Percentiles rank a stretch among this genome's conserved stretches.
Conservation (phyloP, 2,888 invertebrate genomes). For the Slavum lentiscoides region DNA sequence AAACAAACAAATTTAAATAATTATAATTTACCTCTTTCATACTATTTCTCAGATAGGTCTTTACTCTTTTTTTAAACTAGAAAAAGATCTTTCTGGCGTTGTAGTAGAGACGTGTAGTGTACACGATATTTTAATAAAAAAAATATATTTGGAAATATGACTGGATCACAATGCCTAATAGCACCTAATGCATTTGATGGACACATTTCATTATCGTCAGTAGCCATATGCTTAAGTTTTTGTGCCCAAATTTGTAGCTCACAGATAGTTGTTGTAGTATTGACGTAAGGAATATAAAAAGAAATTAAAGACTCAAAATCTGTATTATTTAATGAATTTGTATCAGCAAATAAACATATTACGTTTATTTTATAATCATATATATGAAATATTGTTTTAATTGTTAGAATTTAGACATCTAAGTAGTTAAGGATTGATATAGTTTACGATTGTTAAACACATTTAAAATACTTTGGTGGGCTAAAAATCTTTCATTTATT, state of each 20-base stretch:
- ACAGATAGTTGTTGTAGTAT: not conserved
- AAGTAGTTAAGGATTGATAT: not conserved
- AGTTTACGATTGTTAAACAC: not conserved
- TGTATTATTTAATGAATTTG: not conserved
- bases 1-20: too few relatives aligned
- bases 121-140: not conserved
- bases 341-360: not conserved
- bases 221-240: not conserved
- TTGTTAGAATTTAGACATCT: slow-evolving; percentile 3
- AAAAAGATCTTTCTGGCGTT: not conserved
- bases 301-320: slow-evolving; percentile 7
- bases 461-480: slow-evolving; percentile 10
- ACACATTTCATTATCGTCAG: not conserved
- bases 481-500: not conserved
- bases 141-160: not conserved
- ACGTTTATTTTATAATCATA: too few relatives aligned
- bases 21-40: too few relatives aligned
- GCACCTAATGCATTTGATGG: slow-evolving; percentile 6
- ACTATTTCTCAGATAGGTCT: too few relatives aligned
- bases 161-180: slow-evolving; percentile 5
- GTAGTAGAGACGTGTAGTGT: slow-evolving; percentile 4
- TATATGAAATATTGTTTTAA: not conserved
- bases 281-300: not conserved
- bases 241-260: too few relatives aligned
- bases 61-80: not conserved